Evolutionary conservation across 2,797 vertebrate genomes (phyloP), one percentile per base, ranked within the genome.

Genomic region (Sebastes variabilis): DNA sequence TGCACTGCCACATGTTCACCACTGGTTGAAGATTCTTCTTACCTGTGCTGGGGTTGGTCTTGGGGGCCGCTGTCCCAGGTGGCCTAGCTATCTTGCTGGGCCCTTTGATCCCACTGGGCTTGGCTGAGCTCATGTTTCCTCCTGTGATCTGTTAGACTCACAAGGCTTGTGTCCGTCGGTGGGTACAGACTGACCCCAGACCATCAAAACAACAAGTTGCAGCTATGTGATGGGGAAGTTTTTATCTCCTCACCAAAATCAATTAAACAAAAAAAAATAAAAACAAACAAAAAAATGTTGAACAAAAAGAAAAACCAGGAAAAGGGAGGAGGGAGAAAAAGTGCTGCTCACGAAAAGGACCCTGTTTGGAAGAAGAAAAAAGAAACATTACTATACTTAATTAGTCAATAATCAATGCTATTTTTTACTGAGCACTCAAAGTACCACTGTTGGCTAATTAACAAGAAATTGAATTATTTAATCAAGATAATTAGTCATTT

Each of bases 41-140:
- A 96, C 96, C 92, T 85, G 95, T 60, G 75, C 94, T 75, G 12
- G 93, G 38, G 59, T 85, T 90, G 14, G 96, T 95, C 32, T 97
- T 95, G 77, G 97, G 95, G 80, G 96, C 88, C 73, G 95, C 87
- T 0, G 94, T 72, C 69, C 93, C 93, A 46, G 96, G 93, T 6
- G 96, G 93, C 87, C 96, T 97, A 52, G 94, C 92, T 90, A 99
- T 98, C 94, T 97, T 99, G 89, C 95, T 97, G 62, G 99, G 99
- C 85, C 95, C 97, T 93, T 99, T 99, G 29, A 99, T 96, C 89
- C 98, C 97, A 69, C 97, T 99, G 60, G 97, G 92, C 81, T 98
- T 99, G 32, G 97, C 94, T 91, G 97, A 92, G 92, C 97, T 99
- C 98, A 99, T 99, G 85, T 93, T 96, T 94, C 79, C 76, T 92